Evolutionary conservation across 2,888 invertebrate genomes (phyloP).

Genomic region (Melipona beecheii): DNA sequence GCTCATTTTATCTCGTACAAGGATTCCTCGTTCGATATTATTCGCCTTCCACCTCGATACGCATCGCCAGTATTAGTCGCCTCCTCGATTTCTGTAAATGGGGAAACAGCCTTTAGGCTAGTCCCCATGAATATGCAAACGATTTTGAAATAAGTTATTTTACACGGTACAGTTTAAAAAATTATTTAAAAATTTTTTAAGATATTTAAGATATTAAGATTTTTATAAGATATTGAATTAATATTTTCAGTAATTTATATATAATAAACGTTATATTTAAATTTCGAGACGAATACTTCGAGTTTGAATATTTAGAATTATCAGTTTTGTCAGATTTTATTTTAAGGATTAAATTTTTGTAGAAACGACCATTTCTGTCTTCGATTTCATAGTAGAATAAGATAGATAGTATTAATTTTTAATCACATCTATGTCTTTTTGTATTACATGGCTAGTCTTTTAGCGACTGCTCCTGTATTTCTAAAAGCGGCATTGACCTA

Average conservation of each 20-base stretch:
- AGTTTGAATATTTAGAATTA: background rate
- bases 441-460: background rate
- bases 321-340: background rate
- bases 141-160: conserved; percentile 34
- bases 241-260: background rate
- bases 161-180: background rate
- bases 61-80: conserved; percentile 52
- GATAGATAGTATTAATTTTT: background rate
- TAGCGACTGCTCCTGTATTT: conserved; percentile 14
- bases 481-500: conserved; percentile 40
- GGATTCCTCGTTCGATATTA: conserved; percentile 69
- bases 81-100: conserved; percentile 59
- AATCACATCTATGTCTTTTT: background rate
- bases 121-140: conserved; percentile 37
- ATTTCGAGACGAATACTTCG: background rate
- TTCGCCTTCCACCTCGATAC: conserved; percentile 60
- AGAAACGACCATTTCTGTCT: background rate
- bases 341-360: background rate
- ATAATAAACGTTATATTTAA: background rate
- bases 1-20: conserved; percentile 72
- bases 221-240: background rate
- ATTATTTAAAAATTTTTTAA: background rate
- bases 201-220: background rate
- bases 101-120: conserved; percentile 51
- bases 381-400: background rate